phyloP scores from a whole-genome alignment of 2,888 invertebrate species.

The Malacosoma neustria region DNA sequence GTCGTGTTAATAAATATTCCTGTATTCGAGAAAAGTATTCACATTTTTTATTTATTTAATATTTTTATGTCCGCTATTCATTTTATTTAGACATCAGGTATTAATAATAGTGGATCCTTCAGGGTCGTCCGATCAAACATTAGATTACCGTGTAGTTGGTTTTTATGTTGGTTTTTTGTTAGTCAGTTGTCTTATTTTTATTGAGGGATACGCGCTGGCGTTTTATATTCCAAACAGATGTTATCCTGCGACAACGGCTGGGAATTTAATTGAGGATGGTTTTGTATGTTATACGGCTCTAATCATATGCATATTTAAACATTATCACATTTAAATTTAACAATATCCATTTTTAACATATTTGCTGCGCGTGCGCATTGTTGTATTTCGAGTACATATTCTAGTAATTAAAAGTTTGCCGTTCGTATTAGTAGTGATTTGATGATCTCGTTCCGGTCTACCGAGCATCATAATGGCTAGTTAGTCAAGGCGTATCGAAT shows the following conservation, averaged over 20 bases:
- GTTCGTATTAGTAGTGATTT: too few species aligned
- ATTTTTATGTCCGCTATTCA: constrained; percentile 52
- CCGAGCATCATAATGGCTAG: constrained; percentile 18
- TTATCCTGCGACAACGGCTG: constrained; percentile 52
- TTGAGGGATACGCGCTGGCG: constrained; percentile 44
- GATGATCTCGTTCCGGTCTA: constrained; percentile 28
- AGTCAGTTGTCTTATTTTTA: constrained; percentile 56
- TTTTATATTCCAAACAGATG: constrained; percentile 73
- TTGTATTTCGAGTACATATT: too few species aligned
- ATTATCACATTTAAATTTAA: constrained; percentile 44
- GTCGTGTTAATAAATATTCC: constrained; percentile 71
- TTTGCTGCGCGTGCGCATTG: too few species aligned
- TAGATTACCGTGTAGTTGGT: constrained; percentile 59
- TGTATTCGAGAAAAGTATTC: constrained; percentile 46
- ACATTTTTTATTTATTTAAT: constrained; percentile 47
- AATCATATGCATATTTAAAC: constrained; percentile 53
- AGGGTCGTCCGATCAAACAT: constrained; percentile 65
- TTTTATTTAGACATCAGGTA: constrained; percentile 71
- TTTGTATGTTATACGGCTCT: constrained; percentile 57
- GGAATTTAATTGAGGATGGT: constrained; percentile 64
- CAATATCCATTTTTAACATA: too few species aligned
- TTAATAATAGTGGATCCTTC: constrained; percentile 69
- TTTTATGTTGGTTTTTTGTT: constrained; percentile 48
- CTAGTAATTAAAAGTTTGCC: too few species aligned
- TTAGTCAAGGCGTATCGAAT: constrained; percentile 34